A percentile compares a stretch with the other conserved stretches of the same genome.
Evolutionary conservation across 2,797 vertebrate genomes (phyloP).

Genomic region (Hylomyscus alleni): DNA sequence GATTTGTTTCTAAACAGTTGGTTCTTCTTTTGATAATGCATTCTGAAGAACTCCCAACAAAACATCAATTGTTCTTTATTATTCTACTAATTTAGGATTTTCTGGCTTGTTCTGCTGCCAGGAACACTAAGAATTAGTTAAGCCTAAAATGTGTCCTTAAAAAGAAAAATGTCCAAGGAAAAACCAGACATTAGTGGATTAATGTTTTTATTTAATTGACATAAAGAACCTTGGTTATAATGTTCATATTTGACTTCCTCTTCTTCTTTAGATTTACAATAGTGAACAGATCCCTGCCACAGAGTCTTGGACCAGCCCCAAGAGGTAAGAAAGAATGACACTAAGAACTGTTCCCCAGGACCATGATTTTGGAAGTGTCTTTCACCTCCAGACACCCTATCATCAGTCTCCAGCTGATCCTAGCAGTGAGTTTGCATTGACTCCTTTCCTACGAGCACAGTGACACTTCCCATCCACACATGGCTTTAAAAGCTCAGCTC

Average conservation of each 20-base stretch:
- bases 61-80: conserved; percentile 40
- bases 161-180: conserved; percentile 63
- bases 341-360: neutral
- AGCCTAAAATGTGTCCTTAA: conserved; percentile 59
- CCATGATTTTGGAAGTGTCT: neutral
- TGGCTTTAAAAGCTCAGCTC: neutral
- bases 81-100: conserved; percentile 59
- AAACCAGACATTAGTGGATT: conserved; percentile 58
- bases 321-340: neutral
- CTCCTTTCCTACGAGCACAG: neutral
- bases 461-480: neutral
- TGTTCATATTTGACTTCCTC: neutral
- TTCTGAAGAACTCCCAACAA: conserved; percentile 54
- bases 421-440: neutral
- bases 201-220: conserved; percentile 35
- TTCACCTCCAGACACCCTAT: neutral
- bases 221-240: neutral
- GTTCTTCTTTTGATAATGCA: conserved; percentile 43
- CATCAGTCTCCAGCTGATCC: neutral
- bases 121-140: conserved; percentile 37
- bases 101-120: conserved; percentile 33
- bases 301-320: neutral
- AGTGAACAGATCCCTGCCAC: neutral
- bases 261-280: neutral
- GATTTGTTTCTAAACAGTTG: conserved; percentile 59